These are phyloP conservation scores for Gari tellinella DNA, from an alignment of 2,888 invertebrate species.

Conservation along the genomic window DNA sequence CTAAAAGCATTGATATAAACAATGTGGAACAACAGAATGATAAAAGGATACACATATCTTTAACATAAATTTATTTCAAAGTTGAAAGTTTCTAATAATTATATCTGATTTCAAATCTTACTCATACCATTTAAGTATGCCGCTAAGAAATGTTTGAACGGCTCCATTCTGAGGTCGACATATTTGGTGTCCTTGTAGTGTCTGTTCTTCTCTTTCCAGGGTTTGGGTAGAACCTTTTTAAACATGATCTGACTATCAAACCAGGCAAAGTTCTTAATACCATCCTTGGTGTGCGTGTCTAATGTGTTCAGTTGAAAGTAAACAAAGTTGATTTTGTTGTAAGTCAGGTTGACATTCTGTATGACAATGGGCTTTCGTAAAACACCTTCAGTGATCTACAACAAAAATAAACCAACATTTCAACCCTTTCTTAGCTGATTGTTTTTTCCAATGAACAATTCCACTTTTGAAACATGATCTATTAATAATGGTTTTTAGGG, in stretches of 20 bases:
- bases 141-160: constrained; percentile 15
- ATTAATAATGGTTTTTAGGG: no score
- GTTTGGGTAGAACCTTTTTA: constrained; percentile 2
- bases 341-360: constrained; percentile 14
- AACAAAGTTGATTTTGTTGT: constrained; percentile 11
- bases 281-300: constrained; percentile 2
- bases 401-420: constrained; percentile 23
- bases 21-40: no score
- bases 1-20: no score
- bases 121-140: constrained; percentile 43
- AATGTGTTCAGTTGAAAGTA: constrained; percentile 25
- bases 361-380: constrained; percentile 11
- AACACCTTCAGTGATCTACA: constrained; percentile 13
- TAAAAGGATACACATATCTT: no score
- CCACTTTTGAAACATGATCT: no score
- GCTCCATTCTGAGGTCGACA: background rate
- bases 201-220: constrained; percentile 10
- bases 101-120: no score
- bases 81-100: no score
- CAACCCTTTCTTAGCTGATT: background rate
- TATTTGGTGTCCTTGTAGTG: constrained; percentile 4
- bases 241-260: constrained; percentile 6
- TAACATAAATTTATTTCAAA: no score
- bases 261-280: constrained; percentile 23
- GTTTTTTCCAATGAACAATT: no score